A percentile compares a stretch with the other conserved stretches of the same genome.
Conservation (phyloP, 2,113 vertebrate genomes). For the Hipposideros armiger region DNA sequence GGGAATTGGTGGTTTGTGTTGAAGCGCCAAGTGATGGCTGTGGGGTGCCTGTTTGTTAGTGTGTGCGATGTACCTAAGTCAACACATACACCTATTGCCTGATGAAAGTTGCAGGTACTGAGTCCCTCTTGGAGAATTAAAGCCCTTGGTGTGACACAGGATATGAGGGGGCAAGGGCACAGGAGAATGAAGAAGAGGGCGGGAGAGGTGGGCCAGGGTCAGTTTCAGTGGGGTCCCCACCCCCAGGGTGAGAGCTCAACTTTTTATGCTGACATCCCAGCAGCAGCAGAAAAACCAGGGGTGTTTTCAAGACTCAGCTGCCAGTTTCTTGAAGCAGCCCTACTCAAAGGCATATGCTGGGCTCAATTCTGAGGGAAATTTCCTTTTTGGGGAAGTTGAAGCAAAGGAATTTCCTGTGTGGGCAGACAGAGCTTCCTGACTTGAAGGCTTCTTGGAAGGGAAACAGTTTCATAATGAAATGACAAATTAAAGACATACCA, state of each 20-base stretch:
- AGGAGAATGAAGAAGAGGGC: neutral
- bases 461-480: constrained; percentile 94
- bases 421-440: constrained; percentile 98
- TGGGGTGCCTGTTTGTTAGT: neutral
- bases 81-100: neutral
- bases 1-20: neutral
- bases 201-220: neutral
- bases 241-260: constrained; percentile 8
- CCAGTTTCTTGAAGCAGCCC: constrained; percentile 88
- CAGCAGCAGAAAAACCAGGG: constrained; percentile 77
- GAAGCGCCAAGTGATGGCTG: neutral
- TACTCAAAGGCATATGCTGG: constrained; percentile 90
- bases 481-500: constrained; percentile 92
- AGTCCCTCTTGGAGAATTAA: neutral
- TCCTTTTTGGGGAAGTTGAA: constrained; percentile 98
- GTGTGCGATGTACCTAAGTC: accelerated
- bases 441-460: constrained; percentile 97
- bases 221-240: neutral
- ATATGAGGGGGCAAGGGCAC: neutral
- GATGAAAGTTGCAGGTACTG: neutral
- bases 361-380: constrained; percentile 96
- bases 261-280: constrained; percentile 14
- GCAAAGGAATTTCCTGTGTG: constrained; percentile 99
- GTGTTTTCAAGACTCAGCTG: constrained; percentile 82
- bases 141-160: neutral